Conservation (phyloP, 1,140 invertebrate species). For the Tribolium madens region DNA sequence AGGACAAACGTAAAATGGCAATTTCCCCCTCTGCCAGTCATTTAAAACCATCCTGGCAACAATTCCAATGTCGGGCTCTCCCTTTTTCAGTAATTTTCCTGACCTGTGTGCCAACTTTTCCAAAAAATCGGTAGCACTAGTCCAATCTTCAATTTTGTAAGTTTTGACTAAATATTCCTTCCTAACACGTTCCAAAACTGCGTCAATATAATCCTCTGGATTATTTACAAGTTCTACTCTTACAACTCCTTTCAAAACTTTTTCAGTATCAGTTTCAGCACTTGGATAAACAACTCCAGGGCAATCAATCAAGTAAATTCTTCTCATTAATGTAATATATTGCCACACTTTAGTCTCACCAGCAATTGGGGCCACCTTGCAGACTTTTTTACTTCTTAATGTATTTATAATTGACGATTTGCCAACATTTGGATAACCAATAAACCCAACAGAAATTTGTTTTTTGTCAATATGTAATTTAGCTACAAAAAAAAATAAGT, state of each 20-base stretch:
- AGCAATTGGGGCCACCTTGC: constrained; percentile 98
- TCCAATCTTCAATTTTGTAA: constrained; percentile 89
- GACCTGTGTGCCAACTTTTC: constrained; percentile 88
- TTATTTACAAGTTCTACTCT: constrained; percentile 94
- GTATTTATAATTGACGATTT: constrained; percentile 99
- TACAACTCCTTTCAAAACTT: constrained; percentile 96
- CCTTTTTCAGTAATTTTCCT: constrained; percentile 95
- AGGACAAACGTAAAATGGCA: constrained; percentile 94
- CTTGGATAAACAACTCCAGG: constrained; percentile 98
- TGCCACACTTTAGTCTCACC: constrained; percentile 99
- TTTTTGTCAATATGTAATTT: constrained; percentile 96
- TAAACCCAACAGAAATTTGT: constrained; percentile 98
- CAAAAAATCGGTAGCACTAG: constrained; percentile 87
- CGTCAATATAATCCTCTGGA: constrained; percentile 94
- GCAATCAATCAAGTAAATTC: constrained; percentile 99
- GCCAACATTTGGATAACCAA: constrained; percentile 99
- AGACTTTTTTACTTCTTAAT: constrained; percentile 93
- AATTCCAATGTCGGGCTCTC: constrained; percentile 91
- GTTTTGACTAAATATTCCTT: constrained; percentile 92
- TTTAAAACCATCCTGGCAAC: constrained; percentile 96
- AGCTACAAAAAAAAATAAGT: constrained; percentile 52
- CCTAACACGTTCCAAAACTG: constrained; percentile 89
- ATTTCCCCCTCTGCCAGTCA: constrained; percentile 98
- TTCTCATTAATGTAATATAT: constrained; percentile 97
- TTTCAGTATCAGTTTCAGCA: constrained; percentile 92